phyloP scores from a whole-genome alignment of 2,797 vertebrate species.

The Etheostoma nigrum region DNA sequence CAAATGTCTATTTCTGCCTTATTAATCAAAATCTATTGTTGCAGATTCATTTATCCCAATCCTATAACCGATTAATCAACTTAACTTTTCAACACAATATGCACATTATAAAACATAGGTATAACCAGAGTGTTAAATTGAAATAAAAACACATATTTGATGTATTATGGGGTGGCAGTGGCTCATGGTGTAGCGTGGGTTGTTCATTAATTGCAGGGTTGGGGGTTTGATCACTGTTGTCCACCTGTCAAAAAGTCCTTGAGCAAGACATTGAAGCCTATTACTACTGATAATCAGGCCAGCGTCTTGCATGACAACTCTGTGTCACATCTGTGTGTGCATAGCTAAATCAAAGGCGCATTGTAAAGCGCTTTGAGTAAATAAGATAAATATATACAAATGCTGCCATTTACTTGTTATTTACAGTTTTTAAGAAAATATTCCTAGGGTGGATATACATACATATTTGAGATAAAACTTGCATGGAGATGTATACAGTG shows the following conservation, averaged over 20 bases:
- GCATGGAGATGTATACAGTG: not conserved
- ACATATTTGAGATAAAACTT: not conserved
- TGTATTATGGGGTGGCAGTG: not conserved
- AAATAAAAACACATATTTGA: not conserved
- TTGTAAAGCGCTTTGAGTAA: not conserved
- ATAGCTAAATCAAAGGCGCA: not conserved
- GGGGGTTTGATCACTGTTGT: not conserved
- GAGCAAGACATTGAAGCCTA: constrained; percentile 19
- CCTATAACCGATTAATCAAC: not conserved
- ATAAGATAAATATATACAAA: not conserved
- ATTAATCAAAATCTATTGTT: not conserved
- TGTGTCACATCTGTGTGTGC: too few species aligned
- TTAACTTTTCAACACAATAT: not conserved
- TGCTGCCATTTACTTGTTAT: not conserved
- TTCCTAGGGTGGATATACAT: not conserved
- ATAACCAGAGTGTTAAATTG: not conserved
- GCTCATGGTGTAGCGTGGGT: not conserved
- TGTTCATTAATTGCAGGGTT: constrained; percentile 17
- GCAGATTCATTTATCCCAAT: not conserved
- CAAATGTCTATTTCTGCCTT: not conserved
- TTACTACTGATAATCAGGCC: not conserved
- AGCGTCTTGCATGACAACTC: not conserved
- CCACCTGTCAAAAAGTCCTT: constrained; percentile 22
- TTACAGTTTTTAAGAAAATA: not conserved
- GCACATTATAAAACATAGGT: not conserved